Percentiles rank a stretch among this genome's conserved stretches.
Evolutionary conservation across 2,888 invertebrate species (phyloP).

Genomic region (Alloscopus bannaensis): DNA sequence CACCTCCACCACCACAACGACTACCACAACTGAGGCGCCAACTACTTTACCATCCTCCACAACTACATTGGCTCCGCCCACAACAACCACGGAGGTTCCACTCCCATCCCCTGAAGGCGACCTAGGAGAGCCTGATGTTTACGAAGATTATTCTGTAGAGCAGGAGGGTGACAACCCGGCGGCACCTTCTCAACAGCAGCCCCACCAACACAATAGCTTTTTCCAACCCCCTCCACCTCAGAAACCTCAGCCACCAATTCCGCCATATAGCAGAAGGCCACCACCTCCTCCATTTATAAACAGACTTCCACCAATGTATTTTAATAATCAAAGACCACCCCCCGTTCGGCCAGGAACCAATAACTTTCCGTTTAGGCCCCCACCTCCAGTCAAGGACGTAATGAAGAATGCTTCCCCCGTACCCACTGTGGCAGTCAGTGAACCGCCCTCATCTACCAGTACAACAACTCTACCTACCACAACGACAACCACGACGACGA

Average conservation of each 20-base stretch:
- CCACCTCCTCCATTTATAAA: constrained; percentile 56
- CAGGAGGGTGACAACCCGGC: neutral
- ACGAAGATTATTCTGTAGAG: constrained; percentile 22
- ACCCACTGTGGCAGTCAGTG: neutral
- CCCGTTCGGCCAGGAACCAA: constrained; percentile 45
- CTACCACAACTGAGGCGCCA: constrained; percentile 8
- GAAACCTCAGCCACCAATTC: constrained; percentile 29
- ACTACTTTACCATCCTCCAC: neutral
- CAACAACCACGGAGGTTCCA: neutral
- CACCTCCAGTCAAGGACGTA: constrained; percentile 69
- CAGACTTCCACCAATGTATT: constrained; percentile 51
- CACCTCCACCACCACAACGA: constrained; percentile 16
- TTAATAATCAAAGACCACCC: constrained; percentile 55
- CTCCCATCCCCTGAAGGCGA: constrained; percentile 6
- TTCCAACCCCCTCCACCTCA: constrained; percentile 30
- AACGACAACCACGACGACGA: constrained; percentile 2
- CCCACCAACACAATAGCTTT: constrained; percentile 17
- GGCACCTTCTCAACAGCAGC: neutral
- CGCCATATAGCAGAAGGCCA: constrained; percentile 31
- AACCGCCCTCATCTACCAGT: constrained; percentile 17
- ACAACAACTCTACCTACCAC: constrained; percentile 15
- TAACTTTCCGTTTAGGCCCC: constrained; percentile 68
- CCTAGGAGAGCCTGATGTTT: constrained; percentile 27
- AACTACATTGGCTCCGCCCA: neutral
- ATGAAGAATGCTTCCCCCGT: constrained; percentile 43